Evolutionary conservation across 1,140 invertebrate genomes (phyloP), one percentile per base, ranked within the genome.

Genomic region (Eumeta japonica): DNA sequence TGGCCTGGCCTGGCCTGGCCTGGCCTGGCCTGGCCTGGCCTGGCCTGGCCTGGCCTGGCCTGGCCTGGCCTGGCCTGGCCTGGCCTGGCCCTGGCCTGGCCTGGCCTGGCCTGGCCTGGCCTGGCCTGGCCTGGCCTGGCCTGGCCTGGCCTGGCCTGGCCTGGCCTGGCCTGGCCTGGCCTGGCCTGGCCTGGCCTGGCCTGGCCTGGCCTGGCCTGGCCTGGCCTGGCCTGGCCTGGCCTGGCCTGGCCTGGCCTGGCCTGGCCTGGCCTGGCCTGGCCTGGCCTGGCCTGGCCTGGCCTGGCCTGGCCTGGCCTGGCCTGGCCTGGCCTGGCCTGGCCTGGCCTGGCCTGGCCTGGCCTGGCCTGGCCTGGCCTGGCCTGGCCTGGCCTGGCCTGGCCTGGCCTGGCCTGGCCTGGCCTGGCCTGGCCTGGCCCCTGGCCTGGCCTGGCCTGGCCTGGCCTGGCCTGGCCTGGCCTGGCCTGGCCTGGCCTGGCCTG

Each of bases 221-320:
- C 46, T 39, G 36, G 37, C 47, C 45, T 24, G 20, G n/a, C 20
- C 20, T 24, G 20, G n/a, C 20, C 20, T 24, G 20, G n/a, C 20
- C 20, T 24, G 20, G n/a, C 20, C 20, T 24, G 20, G n/a, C 20
- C 20, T 24, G 20, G n/a, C 20, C 20, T 24, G 20, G n/a, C n/a
- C 20, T 24, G 20, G n/a, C 20, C 20, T n/a, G 20, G n/a, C 20
- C 20, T n/a, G 20, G n/a, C 20, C 20, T 24, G 20, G n/a, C 20
- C 20, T 24, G 20, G n/a, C 20, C 20, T 24, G 20, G n/a, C 20
- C 20, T 24, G 20, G n/a, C 20, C 45, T 31, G 11, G 48, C 24
- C 46, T 39, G 36, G 37, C 47, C 45, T 39, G 36, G 37, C 47
- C 45, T 39, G 39, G 28, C 20, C 20, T 24, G 39, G 28, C 20